Conservation (phyloP, 1,140 invertebrate species). For the Halesus radiatus region DNA sequence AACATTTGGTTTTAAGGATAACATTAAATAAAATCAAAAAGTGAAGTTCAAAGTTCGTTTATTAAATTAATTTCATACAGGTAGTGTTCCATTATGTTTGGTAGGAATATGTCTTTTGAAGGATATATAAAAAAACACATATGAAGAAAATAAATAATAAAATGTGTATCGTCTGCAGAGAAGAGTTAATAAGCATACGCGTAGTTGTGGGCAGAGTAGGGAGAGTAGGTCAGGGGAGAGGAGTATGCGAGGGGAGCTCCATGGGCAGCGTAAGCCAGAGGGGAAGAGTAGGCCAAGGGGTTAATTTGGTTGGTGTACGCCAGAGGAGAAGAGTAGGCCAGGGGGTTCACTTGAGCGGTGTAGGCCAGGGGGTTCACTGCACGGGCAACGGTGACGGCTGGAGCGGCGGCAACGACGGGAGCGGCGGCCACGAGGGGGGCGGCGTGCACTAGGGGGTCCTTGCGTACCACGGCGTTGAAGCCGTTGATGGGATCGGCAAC, state of each 20-base stretch:
- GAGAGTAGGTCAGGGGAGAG: constrained; percentile 40
- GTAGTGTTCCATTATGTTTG: no score
- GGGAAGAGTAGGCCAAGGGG: constrained; percentile 49
- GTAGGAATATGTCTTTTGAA: no score
- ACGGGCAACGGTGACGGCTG: constrained; percentile 61
- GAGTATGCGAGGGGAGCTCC: constrained; percentile 59
- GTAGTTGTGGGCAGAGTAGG: constrained; percentile 28
- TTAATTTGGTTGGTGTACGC: constrained; percentile 49
- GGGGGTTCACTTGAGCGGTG: constrained; percentile 59
- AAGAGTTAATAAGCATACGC: constrained; percentile 48
- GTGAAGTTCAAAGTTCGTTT: no score
- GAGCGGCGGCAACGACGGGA: constrained; percentile 71
- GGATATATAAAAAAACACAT: no score
- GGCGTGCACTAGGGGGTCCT: constrained; percentile 49
- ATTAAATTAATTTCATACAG: no score
- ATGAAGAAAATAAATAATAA: no score
- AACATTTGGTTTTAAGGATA: no score
- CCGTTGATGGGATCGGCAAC: constrained; percentile 75
- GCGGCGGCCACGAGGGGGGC: constrained; percentile 55
- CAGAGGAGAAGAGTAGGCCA: constrained; percentile 61
- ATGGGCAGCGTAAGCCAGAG: constrained; percentile 45
- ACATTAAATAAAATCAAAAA: no score
- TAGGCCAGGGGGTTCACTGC: constrained; percentile 44
- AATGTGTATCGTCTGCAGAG: no score
- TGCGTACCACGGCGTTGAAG: constrained; percentile 58